Evolutionary conservation across 2,797 vertebrate species (phyloP), one percentile per base, ranked within the genome.

Genomic region (Ficedula albicollis): DNA sequence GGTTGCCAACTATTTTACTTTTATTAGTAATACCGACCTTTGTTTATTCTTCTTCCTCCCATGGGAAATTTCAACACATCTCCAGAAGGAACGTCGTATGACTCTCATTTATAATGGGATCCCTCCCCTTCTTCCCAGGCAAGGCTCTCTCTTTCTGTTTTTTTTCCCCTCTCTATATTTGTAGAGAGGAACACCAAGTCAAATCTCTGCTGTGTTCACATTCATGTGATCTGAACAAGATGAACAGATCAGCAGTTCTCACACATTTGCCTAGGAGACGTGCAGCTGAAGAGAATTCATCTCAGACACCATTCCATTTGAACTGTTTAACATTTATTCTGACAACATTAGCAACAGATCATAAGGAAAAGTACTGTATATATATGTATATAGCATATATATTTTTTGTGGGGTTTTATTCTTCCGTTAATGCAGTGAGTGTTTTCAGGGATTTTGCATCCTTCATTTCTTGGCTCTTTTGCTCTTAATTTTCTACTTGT

Each of bases 11-110:
- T 83, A 77, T 93, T 95, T 94, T 94, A 94, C 66, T 96, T 94
- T 92, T 96, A 95, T 89, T 96, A 95, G 68, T 90, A 94, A 97
- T 94, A 95, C 81, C 11, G 2, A 93, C 84, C 81, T 95, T 92
- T 95, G 88, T 95, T 96, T 95, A 95, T 90, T 90, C 88, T 95
- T 92, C 84, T 94, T 95, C 93, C 92, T 96, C 95, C 94, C 95
- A 92, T 90, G 96, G 93, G 95, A 97, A 95, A 95, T 94, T 96
- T 97, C 95, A 95, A 92, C 95, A 95, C 25, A 60, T 76, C 86
- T 96, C 88, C 93, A 95, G 88, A 95, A 94, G 46, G 60, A 78
- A 94, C 84, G 81, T 77, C 41, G 32, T 64, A 93, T 96, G 92
- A 96, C 92, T 93, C 81, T 95, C 77, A 88, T 89, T 96, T 95